A percentile compares a stretch with the other conserved stretches of the same genome.
phyloP scores from a whole-genome alignment of 1,140 invertebrate genomes.

The Catajapyx aquilonaris region DNA sequence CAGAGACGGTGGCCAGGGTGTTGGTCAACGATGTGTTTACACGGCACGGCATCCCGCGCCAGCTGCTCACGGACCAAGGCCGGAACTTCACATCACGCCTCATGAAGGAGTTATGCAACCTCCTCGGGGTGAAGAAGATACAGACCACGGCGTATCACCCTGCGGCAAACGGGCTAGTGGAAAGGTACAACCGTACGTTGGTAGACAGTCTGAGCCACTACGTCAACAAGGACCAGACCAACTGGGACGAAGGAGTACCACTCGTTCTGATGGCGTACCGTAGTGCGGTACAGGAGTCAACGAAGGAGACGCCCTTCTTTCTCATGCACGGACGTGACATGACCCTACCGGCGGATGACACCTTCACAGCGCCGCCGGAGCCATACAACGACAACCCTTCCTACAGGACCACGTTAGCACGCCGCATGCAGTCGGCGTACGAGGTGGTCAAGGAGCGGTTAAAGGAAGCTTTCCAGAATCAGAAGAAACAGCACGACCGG shows the following conservation, averaged over 20 bases:
- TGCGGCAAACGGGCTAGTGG: background rate
- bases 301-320: background rate
- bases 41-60: constrained; percentile 13
- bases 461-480: no score
- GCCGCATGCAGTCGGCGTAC: no score
- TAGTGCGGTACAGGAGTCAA: background rate
- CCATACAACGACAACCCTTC: no score
- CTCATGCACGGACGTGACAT: background rate
- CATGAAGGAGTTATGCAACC: constrained; percentile 1
- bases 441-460: no score
- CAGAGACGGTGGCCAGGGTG: constrained; percentile 12
- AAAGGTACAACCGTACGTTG: background rate
- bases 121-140: constrained; percentile 1
- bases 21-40: constrained; percentile 13
- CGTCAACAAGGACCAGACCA: background rate
- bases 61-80: constrained; percentile 16
- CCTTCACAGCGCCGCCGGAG: no score
- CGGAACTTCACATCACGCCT: background rate
- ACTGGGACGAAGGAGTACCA: background rate
- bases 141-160: background rate
- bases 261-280: background rate
- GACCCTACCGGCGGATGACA: no score
- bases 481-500: no score
- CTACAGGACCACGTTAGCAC: no score
- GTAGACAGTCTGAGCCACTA: background rate